Evolutionary conservation across 1,140 invertebrate genomes (phyloP), one percentile per base, ranked within the genome.

Genomic region (Venustaconcha ellipsiformis): DNA sequence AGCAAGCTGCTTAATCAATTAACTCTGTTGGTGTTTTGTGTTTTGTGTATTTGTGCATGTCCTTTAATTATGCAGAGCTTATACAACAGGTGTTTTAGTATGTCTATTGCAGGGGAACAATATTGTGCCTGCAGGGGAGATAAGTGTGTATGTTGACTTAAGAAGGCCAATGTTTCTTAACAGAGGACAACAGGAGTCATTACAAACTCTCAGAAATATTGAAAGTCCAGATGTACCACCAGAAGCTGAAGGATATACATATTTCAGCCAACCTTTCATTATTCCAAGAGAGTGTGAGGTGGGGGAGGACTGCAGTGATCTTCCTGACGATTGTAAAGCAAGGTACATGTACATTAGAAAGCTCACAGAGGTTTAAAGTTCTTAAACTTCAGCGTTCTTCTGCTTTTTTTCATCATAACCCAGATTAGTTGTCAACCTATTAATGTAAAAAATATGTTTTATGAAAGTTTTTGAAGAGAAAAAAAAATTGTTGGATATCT

Each of bases 81-180:
- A n/a, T n/a, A n/a, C n/a, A n/a, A n/a, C n/a, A n/a, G n/a, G n/a
- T n/a, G n/a, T n/a, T n/a, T n/a, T n/a, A n/a, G 6, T 70, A 15
- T 57, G 63, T 62, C 69, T 57, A 37, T 76, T 77, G 14, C 63
- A 88, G 87, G 87, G 87, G 57, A 86, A 88, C 78, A 82, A 82
- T 3, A 88, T 88, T 79, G 82, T 88, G 11, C 87, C 87, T 15
- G 82, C 86, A 14, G 81, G 80, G 18, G 74, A 87, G 67, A 55
- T 86, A 14, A 88, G 85, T 65, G 75, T 88, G 14, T 26, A 79
- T n/a, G 81, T 79, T 23, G 82, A 88, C 73, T 67, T 88, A 14
- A 63, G 65, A 1, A 80, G 78, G 30, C 79, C 82, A 15, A 83
- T 88, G 78, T 26, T 84, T 6, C 67, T 88, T 15, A 80, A 76